Conservation (phyloP, 2,113 vertebrate species). For the Bufo gargarizans region DNA sequence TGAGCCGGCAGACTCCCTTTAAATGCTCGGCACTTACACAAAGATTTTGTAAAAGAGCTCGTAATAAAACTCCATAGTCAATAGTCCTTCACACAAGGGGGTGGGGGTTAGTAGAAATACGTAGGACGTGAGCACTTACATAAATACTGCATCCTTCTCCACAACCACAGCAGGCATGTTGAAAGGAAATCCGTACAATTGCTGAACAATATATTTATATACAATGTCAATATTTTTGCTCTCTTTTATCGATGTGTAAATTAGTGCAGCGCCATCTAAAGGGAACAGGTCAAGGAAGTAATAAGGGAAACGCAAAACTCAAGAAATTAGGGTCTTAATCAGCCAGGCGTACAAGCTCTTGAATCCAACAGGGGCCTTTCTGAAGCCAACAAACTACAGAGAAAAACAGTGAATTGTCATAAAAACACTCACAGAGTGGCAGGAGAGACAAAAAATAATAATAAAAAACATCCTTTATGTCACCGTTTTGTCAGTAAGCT, state of each 20-base stretch:
- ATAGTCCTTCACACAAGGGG: background rate
- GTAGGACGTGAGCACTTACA: slow-evolving; percentile 76
- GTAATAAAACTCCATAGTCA: background rate
- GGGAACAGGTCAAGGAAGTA: slow-evolving; percentile 77
- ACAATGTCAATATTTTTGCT: slow-evolving; percentile 97
- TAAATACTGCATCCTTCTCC: slow-evolving; percentile 97
- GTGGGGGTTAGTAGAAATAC: background rate
- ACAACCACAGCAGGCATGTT: slow-evolving; percentile 90
- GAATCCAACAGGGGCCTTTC: background rate
- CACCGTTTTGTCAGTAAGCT: too few species aligned
- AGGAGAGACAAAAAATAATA: too few species aligned
- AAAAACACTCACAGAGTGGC: too few species aligned
- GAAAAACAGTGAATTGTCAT: too few species aligned
- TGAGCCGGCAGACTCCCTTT: too few species aligned
- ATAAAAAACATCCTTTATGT: too few species aligned
- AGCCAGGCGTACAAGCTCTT: background rate
- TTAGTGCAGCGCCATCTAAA: slow-evolving; percentile 92
- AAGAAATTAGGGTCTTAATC: too few species aligned
- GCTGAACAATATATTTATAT: slow-evolving; percentile 98
- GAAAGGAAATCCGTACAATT: slow-evolving; percentile 95
- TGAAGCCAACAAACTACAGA: too few species aligned
- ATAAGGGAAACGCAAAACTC: background rate
- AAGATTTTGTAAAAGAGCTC: background rate
- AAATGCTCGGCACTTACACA: background rate
- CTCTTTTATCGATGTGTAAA: slow-evolving; percentile 99